These are phyloP conservation scores for Galerucella calmariensis DNA, from an alignment of 2,888 invertebrate species.

Conservation along the genomic window DNA sequence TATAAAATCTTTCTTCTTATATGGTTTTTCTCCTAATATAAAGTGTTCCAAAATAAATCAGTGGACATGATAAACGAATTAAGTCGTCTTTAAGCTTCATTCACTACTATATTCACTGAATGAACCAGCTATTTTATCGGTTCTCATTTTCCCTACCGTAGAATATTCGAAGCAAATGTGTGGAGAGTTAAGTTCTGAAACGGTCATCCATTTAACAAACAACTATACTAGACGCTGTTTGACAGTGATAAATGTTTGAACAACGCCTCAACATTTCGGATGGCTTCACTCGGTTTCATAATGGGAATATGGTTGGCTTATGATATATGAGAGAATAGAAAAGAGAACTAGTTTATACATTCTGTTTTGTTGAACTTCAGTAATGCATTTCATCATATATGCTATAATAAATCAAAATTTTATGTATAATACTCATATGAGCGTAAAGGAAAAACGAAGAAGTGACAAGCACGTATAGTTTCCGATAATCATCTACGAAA, in stretches of 20 bases:
- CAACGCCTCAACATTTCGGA: not conserved
- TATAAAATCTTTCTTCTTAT: too few species aligned
- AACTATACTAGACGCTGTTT: conserved; percentile 5
- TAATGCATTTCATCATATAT: not conserved
- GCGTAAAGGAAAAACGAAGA: too few species aligned
- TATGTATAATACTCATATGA: too few species aligned
- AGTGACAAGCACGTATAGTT: too few species aligned
- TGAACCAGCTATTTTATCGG: not conserved
- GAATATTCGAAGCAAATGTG: not conserved
- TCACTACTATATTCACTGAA: not conserved
- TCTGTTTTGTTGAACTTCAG: not conserved
- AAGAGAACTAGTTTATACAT: conserved; percentile 2
- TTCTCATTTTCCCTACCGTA: not conserved
- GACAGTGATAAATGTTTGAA: conserved; percentile 14
- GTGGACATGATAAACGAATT: not conserved
- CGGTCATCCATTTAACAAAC: conserved; percentile 9
- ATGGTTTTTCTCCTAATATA: too few species aligned
- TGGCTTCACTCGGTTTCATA: conserved; percentile 4
- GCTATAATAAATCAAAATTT: not conserved
- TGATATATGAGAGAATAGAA: conserved; percentile 1
- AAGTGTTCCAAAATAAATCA: too few species aligned
- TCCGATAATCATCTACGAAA: too few species aligned
- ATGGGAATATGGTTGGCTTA: not conserved
- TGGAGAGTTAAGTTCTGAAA: not conserved
- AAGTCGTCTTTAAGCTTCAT: not conserved